Percentiles rank a stretch among this genome's conserved stretches.
These are phyloP conservation scores for Penaeus japonicus DNA, from an alignment of 1,140 invertebrate genomes.

Conservation along the genomic window DNA sequence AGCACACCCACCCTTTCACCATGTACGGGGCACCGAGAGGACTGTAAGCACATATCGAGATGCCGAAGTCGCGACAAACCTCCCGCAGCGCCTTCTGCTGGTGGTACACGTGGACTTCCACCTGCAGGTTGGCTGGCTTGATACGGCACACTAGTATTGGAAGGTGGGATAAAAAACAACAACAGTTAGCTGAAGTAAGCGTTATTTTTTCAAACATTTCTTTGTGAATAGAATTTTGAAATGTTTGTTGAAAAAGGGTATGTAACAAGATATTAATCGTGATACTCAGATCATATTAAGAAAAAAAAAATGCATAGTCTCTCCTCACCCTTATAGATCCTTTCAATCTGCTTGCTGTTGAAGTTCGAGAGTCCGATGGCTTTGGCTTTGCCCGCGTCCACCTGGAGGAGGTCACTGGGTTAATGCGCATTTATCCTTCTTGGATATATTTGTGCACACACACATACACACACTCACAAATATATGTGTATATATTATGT, in stretches of 20 bases:
- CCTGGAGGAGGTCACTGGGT: background rate
- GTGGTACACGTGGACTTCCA: constrained; percentile 38
- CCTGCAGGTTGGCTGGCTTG: constrained; percentile 26
- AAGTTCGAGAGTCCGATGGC: background rate
- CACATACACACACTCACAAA: no score
- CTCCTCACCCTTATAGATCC: background rate
- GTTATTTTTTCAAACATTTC: no score
- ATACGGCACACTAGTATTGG: constrained; percentile 1
- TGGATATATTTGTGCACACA: no score
- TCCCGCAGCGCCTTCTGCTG: background rate
- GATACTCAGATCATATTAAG: no score
- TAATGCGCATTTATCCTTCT: no score
- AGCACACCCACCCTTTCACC: background rate
- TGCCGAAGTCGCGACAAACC: background rate
- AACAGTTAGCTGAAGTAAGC: no score
- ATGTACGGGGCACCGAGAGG: background rate
- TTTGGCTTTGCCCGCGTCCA: background rate
- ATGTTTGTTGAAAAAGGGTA: no score
- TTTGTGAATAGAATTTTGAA: no score
- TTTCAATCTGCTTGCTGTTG: background rate
- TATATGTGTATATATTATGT: no score
- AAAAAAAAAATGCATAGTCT: no score
- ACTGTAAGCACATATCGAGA: background rate
- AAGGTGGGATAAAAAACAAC: background rate
- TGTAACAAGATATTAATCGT: no score